Evolutionary conservation across 2,113 vertebrate species (phyloP), one percentile per base, ranked within the genome.

Genomic region (Penelope pileata): DNA sequence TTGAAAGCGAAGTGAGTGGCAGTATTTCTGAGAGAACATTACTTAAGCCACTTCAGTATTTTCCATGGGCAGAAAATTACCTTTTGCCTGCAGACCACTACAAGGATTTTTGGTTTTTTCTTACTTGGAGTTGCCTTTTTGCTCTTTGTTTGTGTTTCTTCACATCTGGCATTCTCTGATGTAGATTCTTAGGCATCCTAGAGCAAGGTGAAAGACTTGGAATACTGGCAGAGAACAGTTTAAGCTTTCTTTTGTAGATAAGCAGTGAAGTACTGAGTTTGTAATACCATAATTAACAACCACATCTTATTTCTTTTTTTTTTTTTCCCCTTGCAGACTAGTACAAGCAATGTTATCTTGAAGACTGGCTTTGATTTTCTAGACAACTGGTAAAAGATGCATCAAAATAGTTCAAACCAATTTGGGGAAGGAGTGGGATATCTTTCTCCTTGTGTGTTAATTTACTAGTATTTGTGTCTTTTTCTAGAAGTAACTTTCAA

Each of bases 311-410:
- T 82, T 74, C 3, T 17, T 16, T 32, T 54, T 58, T 73, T 79
- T 42, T 84, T 14, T 88, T 62, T 54, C 29, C 36, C 43, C 70
- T 80, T 78, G 21, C 98, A 99, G 99, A 98, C 98, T 91, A 98
- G 98, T 96, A 98, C 98, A 23, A 99, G 98, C 97, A 99, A 91
- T 90, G 97, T 93, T 94, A 96, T 99, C 97, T 98, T 99, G 98
- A 99, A 99, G 99, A 99, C 99, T 2, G 99, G 99, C 79, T 99
- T 99, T 88, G 99, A 99, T 97, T 99, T 99, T 97, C 97, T 99
- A 94, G 99, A 99, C 98, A 99, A 99, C 97, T 99, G 99, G 99
- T 99, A 99, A 98, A 95, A 97, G 83, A 83, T 81, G 47, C 50
- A 91, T 90, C 88, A 42, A 58, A 90, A 78, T 74, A 54, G 58